phyloP scores from a whole-genome alignment of 30 jellyfish, hydroid and myxozoan genomes.

The Cassiopea andromeda region DNA sequence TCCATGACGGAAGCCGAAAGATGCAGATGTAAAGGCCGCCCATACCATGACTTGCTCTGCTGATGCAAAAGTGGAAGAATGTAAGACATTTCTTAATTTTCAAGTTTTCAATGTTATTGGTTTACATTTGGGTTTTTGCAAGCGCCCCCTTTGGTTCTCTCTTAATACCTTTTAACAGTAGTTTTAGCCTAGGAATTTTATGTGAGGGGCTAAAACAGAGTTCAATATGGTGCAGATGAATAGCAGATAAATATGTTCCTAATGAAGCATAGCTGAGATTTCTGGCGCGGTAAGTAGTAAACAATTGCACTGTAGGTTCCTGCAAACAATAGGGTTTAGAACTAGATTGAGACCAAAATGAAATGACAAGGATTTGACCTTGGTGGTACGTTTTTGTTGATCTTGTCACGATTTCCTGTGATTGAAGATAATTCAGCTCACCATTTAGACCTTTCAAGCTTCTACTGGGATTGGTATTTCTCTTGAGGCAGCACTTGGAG shows the following conservation, averaged over 20 bases:
- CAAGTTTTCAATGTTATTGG: background rate
- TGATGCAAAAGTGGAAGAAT: background rate
- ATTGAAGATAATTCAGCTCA: background rate
- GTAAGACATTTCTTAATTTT: background rate
- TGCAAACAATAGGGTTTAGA: background rate
- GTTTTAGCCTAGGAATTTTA: background rate
- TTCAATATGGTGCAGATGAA: background rate
- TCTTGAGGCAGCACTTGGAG: background rate
- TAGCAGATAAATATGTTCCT: background rate
- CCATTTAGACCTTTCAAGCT: background rate
- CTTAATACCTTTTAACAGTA: background rate
- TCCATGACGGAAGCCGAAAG: background rate
- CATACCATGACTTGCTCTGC: background rate
- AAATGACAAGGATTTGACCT: background rate
- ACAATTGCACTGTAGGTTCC: background rate
- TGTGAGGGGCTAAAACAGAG: background rate
- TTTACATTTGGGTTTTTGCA: background rate
- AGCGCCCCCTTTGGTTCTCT: background rate
- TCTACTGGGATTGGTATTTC: background rate
- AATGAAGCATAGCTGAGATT: background rate
- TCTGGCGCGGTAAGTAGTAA: background rate
- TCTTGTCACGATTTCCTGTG: background rate
- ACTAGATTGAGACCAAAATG: background rate
- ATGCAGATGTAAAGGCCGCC: conserved; percentile 6
- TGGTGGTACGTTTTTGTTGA: background rate